These are phyloP conservation scores for Microplitis deprimator DNA, from an alignment of 2,888 invertebrate genomes.

Conservation along the genomic window DNA sequence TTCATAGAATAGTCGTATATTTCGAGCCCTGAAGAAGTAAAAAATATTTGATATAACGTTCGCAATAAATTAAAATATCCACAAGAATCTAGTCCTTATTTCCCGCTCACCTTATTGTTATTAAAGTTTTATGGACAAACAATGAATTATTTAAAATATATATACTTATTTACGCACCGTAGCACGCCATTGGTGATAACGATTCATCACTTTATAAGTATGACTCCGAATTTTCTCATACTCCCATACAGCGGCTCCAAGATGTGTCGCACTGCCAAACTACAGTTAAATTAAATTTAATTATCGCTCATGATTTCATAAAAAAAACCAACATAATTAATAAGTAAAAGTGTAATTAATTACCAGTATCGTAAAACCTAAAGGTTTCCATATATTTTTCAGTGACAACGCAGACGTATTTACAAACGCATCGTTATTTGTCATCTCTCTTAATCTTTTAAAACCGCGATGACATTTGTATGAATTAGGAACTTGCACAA, in stretches of 20 bases:
- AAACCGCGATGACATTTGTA: slow-evolving; percentile 56
- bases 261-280: slow-evolving; percentile 81
- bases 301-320: slow-evolving; percentile 57
- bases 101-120: too few species aligned
- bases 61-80: too few species aligned
- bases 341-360: slow-evolving; percentile 54
- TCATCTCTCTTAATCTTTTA: slow-evolving; percentile 48
- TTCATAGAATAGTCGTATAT: too few species aligned
- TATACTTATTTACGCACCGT: slow-evolving; percentile 49
- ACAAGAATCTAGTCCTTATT: too few species aligned
- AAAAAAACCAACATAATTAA: not conserved
- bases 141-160: not conserved
- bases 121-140: too few species aligned
- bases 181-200: slow-evolving; percentile 49
- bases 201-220: slow-evolving; percentile 56
- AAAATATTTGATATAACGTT: too few species aligned
- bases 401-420: slow-evolving; percentile 66
- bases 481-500: slow-evolving; percentile 50
- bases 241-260: slow-evolving; percentile 88
- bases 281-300: slow-evolving; percentile 62
- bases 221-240: slow-evolving; percentile 79
- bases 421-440: slow-evolving; percentile 25
- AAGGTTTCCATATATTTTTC: slow-evolving; percentile 75
- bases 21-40: too few species aligned
- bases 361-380: slow-evolving; percentile 79